phyloP scores from a whole-genome alignment of 2,888 invertebrate genomes.

The Drosophila quinaria region DNA sequence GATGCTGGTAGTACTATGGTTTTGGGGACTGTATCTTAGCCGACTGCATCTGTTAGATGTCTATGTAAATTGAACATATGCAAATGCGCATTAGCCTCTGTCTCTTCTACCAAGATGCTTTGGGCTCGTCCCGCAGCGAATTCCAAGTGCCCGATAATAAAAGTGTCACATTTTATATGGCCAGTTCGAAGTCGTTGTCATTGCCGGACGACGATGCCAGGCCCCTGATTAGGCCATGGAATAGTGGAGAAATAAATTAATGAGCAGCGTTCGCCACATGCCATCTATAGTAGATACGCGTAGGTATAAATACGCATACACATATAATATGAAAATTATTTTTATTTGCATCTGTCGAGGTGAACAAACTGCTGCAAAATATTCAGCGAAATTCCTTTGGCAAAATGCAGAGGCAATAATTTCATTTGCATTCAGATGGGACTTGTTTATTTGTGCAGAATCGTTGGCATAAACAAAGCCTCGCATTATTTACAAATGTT shows the following conservation, averaged over 20 bases:
- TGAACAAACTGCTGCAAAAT: constrained; percentile 61
- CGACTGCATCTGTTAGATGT: constrained; percentile 57
- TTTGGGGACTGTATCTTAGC: constrained; percentile 22
- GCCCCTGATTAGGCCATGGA: constrained; percentile 58
- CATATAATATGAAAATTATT: constrained; percentile 12
- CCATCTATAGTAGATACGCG: neutral
- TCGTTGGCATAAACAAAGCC: constrained; percentile 52
- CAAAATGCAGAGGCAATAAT: constrained; percentile 29
- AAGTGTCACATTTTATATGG: constrained; percentile 76
- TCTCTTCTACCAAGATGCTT: neutral
- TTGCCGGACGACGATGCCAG: constrained; percentile 31
- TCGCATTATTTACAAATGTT: constrained; percentile 47
- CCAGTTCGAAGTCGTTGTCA: constrained; percentile 29
- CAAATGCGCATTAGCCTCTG: constrained; percentile 58
- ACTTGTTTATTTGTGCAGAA: constrained; percentile 61
- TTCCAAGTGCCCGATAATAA: constrained; percentile 78
- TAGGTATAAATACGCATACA: neutral
- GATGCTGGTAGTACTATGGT: constrained; percentile 47
- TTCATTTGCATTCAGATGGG: constrained; percentile 22
- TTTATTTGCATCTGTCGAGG: constrained; percentile 33
- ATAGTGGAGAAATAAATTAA: constrained; percentile 31
- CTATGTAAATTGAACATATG: constrained; percentile 68
- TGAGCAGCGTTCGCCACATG: constrained; percentile 30
- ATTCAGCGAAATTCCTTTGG: constrained; percentile 27
- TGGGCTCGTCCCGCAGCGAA: constrained; percentile 52